Percentiles rank a stretch among this genome's conserved stretches.
Conservation (phyloP, 2,797 vertebrate species). For the Sternarchorhynchus goeldii region DNA sequence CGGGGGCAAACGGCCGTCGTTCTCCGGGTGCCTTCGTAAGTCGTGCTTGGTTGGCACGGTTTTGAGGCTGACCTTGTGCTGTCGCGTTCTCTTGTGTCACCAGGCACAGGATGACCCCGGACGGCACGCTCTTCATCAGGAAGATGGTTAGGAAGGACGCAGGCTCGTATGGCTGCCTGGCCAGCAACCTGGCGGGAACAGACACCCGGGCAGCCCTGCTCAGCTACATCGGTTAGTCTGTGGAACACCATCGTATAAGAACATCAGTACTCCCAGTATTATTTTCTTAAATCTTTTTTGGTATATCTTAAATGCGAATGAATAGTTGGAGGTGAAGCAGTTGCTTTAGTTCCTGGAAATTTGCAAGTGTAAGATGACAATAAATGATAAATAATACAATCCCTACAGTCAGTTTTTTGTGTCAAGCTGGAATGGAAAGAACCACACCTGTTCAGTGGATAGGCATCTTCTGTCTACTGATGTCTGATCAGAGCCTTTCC, state of each 20-base stretch:
- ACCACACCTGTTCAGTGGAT: neutral
- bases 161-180: slow-evolving; percentile 92
- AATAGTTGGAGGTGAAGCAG: neutral
- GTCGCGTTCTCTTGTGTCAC: slow-evolving; percentile 15
- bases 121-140: slow-evolving; percentile 86
- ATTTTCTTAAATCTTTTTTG: neutral
- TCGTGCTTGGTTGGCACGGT: too few relatives aligned
- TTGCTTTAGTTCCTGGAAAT: too few relatives aligned
- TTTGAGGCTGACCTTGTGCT: too few relatives aligned
- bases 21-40: too few relatives aligned
- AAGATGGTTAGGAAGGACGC: slow-evolving; percentile 80
- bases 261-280: neutral
- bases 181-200: slow-evolving; percentile 89
- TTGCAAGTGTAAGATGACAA: too few relatives aligned
- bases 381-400: too few relatives aligned
- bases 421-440: neutral
- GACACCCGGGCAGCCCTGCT: slow-evolving; percentile 80
- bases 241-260: neutral
- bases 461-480: neutral
- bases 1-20: too few relatives aligned
- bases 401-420: too few relatives aligned
- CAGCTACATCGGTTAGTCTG: slow-evolving; percentile 81
- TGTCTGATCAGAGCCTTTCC: slow-evolving; percentile 30
- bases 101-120: slow-evolving; percentile 84
- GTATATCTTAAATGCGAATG: neutral